Evolutionary conservation across 1,140 invertebrate species (phyloP), one percentile per base, ranked within the genome.

Genomic region (Medauroidea extradentata): DNA sequence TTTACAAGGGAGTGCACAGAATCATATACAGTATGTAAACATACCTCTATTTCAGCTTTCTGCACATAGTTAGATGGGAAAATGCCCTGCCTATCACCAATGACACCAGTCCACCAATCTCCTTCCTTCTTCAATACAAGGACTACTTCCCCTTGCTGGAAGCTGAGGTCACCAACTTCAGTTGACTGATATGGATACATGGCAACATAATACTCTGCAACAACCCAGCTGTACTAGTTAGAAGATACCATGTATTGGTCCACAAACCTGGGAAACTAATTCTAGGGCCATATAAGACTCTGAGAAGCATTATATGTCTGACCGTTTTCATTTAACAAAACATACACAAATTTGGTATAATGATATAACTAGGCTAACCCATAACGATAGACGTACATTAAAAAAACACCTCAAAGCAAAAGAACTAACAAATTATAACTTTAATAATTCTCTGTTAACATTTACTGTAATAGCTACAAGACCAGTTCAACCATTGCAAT

Each of bases 91-190:
- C 86, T 85, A 39, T 86, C 86, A 41, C 85, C 91, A 65, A 96
- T 87, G 50, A 83, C 84, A 38, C 97, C 97, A 9, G 94, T 97
- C 96, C 96, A 99, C 96, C 96, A 99, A 71, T 99, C 95, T 5
- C 94, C 95, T 63, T 97, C 93, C 63, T 91, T 88, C 63, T 94
- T 88, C 3, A 84, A 83, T 1, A 97, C 93, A 60, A 86, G 78
- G 53, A 99, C 90, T 57, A 90, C 80, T 73, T 99, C 96, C 1
- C 94, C 94, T 55, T 88, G 89, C 65, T 90, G 86, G 72, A 99
- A 98, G 46, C 80, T 88, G 29, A 99, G 78, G 79, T 99, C 97
- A 8, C 93, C 94, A 0, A 87, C 78, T 75, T 99, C 96, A 11
- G 81, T 75, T 0, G 96, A 98, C 42, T 88, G 80, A 73, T 93